Conservation (phyloP, 1,140 invertebrate genomes). For the Drosophila pallidifrons region DNA sequence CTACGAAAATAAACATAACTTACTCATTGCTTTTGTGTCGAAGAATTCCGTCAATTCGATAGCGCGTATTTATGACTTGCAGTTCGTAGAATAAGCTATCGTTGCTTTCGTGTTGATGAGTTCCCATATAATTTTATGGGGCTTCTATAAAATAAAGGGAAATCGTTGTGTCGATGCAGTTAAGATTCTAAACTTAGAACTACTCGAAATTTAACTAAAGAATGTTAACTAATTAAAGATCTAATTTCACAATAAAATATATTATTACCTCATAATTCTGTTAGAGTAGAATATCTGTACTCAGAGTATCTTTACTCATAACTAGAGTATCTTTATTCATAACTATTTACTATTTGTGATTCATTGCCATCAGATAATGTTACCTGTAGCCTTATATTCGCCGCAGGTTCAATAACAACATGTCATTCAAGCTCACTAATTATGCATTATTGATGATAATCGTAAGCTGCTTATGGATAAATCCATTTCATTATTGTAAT, state of each 20-base stretch:
- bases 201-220: too few relatives aligned
- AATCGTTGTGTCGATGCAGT: too few relatives aligned
- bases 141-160: too few relatives aligned
- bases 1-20: conserved; percentile 29
- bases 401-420: neutral
- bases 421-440: conserved; percentile 6
- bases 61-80: conserved; percentile 5
- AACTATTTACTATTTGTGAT: neutral
- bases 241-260: too few relatives aligned
- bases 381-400: too few relatives aligned
- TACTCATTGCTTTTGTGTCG: neutral
- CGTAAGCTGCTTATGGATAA: conserved; percentile 12
- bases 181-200: too few relatives aligned
- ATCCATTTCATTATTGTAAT: neutral
- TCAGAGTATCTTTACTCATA: too few relatives aligned
- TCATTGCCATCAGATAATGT: neutral
- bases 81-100: neutral
- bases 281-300: too few relatives aligned
- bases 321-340: neutral
- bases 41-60: neutral
- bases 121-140: neutral
- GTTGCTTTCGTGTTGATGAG: neutral
- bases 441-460: conserved; percentile 17
- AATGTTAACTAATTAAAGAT: too few relatives aligned
- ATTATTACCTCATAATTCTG: too few relatives aligned